Conservation (phyloP, 2,113 vertebrate genomes). For the Zosterops pallidus region DNA sequence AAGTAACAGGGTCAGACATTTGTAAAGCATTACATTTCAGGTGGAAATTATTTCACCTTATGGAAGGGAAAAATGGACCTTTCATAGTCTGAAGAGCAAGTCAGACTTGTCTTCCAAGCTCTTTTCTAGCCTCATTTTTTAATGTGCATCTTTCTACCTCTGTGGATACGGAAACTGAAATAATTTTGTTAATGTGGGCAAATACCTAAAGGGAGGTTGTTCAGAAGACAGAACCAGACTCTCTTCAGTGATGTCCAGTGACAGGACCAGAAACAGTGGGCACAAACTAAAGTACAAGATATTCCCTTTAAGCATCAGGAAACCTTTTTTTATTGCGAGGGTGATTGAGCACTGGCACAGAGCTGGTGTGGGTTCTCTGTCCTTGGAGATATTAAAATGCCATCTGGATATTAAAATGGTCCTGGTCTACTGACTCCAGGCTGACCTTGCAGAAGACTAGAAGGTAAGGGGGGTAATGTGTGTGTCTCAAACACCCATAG, state of each 20-base stretch:
- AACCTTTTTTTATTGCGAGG: background rate
- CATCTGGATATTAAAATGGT: background rate
- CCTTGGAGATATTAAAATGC: background rate
- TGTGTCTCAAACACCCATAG: background rate
- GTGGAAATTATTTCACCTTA: background rate
- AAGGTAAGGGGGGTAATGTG: background rate
- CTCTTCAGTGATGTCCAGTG: background rate
- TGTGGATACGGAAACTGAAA: background rate
- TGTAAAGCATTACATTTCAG: background rate
- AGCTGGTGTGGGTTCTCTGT: background rate
- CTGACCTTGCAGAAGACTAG: background rate
- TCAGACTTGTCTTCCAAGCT: background rate
- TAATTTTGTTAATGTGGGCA: background rate
- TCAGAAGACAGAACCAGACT: background rate
- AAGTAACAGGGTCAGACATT: background rate
- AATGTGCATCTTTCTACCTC: background rate
- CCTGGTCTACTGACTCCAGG: background rate
- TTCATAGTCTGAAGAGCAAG: background rate
- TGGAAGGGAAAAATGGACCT: accelerated
- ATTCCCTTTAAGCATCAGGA: background rate
- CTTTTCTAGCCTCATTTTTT: background rate
- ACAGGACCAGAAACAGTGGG: background rate
- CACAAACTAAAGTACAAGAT: background rate
- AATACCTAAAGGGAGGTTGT: background rate
- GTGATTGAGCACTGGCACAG: background rate